Percentiles rank a stretch among this genome's conserved stretches.
These are phyloP conservation scores for Oxyteleia sp. DNA, from an alignment of 2,888 invertebrate species.

Conservation along the genomic window DNA sequence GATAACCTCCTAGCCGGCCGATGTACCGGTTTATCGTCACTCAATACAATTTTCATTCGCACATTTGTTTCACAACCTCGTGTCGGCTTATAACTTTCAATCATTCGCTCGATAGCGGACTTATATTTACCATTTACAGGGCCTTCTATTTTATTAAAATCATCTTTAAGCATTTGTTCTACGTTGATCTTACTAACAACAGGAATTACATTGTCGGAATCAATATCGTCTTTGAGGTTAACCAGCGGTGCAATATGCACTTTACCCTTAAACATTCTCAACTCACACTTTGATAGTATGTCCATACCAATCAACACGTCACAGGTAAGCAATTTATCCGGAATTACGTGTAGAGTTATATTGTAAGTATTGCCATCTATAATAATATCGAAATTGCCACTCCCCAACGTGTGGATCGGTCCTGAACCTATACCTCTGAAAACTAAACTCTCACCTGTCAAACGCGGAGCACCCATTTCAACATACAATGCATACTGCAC, in stretches of 20 bases:
- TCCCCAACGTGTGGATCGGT: conserved; percentile 1
- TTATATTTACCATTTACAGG: neutral
- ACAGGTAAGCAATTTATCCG: neutral
- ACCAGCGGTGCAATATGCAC: neutral
- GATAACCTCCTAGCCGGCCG: neutral
- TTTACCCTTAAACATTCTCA: neutral
- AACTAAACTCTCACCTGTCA: neutral
- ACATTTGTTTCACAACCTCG: neutral
- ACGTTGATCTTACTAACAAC: neutral
- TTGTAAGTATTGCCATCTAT: neutral
- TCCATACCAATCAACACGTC: conserved; percentile 8
- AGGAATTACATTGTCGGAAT: neutral
- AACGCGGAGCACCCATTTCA: neutral
- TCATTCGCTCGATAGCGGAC: neutral
- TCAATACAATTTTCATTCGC: conserved; percentile 9
- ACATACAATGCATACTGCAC: neutral
- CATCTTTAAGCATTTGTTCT: neutral
- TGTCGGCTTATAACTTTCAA: neutral
- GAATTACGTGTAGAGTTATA: neutral
- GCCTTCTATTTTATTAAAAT: neutral
- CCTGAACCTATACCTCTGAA: neutral
- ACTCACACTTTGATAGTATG: neutral
- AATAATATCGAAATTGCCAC: neutral
- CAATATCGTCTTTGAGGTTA: too few species aligned
- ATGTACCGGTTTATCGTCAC: conserved; percentile 7